Evolutionary conservation across 2,113 vertebrate genomes (phyloP).

Genomic region (Nymphicus hollandicus): DNA sequence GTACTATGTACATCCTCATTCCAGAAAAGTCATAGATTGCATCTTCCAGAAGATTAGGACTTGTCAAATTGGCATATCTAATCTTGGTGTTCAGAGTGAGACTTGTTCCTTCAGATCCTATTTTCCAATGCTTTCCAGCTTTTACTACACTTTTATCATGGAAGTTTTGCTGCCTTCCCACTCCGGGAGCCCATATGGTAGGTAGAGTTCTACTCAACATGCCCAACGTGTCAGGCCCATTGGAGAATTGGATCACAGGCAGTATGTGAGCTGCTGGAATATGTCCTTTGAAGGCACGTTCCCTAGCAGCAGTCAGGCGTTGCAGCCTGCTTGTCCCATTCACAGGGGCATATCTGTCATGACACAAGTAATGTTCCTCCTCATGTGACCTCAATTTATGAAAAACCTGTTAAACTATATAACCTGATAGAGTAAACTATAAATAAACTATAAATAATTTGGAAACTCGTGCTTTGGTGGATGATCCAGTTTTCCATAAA

Average conservation of each 20-base stretch:
- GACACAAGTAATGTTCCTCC: not conserved
- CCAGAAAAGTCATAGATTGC: not conserved
- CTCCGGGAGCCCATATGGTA: not conserved
- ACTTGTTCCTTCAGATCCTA: not conserved
- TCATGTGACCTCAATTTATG: not conserved
- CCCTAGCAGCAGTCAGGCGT: not conserved
- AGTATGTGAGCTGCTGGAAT: not conserved
- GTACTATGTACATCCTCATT: not conserved
- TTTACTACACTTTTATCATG: not conserved
- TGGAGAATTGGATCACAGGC: not conserved
- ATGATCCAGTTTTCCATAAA: not conserved
- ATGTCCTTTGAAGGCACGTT: not conserved
- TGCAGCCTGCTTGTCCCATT: not conserved
- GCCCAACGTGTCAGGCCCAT: no score
- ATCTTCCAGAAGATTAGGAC: not conserved
- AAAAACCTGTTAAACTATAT: not conserved
- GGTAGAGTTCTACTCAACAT: not conserved
- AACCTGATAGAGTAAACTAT: not conserved
- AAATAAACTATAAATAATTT: not conserved
- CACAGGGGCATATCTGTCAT: not conserved
- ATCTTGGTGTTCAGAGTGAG: not conserved
- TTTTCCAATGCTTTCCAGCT: not conserved
- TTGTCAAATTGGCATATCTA: not conserved
- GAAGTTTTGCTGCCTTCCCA: not conserved
- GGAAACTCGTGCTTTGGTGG: not conserved